A percentile compares a stretch with the other conserved stretches of the same genome.
Conservation (phyloP, 2,797 vertebrate genomes). For the Threskiornis aethiopicus region DNA sequence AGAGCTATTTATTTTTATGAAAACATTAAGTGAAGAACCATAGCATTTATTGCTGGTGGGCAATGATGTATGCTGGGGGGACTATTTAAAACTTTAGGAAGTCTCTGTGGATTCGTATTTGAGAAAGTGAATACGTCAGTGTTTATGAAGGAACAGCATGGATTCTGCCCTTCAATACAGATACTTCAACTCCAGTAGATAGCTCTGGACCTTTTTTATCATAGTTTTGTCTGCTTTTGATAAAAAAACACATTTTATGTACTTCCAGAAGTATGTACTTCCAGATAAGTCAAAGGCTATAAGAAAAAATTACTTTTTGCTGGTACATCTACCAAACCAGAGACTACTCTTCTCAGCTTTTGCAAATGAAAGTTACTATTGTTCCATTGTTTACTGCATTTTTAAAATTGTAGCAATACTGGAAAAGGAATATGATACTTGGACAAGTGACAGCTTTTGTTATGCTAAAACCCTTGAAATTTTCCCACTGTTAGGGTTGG, state of each 20-base stretch:
- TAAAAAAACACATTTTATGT: background rate
- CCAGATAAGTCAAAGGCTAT: background rate
- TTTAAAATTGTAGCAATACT: background rate
- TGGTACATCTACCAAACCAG: background rate
- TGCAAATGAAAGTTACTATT: background rate
- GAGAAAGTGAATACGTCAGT: background rate
- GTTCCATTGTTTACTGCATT: background rate
- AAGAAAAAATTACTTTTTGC: background rate
- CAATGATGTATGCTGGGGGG: background rate
- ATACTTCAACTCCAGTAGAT: background rate
- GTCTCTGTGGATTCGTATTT: background rate
- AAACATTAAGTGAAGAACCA: background rate
- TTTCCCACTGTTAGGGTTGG: background rate
- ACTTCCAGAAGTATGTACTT: background rate
- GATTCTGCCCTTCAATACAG: background rate
- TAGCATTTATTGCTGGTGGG: background rate
- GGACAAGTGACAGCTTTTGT: background rate
- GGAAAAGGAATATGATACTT: background rate
- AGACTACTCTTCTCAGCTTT: background rate
- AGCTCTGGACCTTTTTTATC: background rate
- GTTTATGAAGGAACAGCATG: background rate
- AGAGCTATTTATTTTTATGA: background rate
- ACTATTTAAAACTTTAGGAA: background rate
- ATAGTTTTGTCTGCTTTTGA: background rate
- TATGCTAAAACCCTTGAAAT: background rate